Conservation (phyloP, 1,140 invertebrate species). For the Drosophila varians region DNA sequence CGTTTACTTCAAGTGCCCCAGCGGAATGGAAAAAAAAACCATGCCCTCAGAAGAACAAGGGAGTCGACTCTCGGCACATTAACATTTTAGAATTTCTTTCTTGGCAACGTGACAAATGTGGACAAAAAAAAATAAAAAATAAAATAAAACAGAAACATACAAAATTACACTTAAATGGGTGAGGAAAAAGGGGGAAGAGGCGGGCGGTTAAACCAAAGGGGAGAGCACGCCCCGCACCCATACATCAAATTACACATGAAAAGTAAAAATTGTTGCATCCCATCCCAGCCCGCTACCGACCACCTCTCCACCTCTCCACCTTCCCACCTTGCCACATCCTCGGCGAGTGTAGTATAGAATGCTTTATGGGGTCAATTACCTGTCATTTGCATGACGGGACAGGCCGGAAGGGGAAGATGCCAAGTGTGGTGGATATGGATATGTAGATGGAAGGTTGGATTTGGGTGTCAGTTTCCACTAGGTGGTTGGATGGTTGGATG, state of each 20-base stretch:
- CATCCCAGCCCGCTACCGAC: background rate
- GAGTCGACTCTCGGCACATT: constrained; percentile 61
- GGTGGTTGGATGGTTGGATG: constrained; percentile 11
- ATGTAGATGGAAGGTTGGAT: constrained; percentile 14
- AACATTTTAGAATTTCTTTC: constrained; percentile 72
- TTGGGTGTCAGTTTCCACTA: constrained; percentile 67
- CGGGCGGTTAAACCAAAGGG: constrained; percentile 8
- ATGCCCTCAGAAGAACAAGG: constrained; percentile 20
- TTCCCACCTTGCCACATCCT: background rate
- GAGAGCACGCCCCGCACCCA: constrained; percentile 28
- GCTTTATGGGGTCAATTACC: constrained; percentile 80
- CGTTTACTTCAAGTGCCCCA: constrained; percentile 44
- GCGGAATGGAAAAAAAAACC: constrained; percentile 11
- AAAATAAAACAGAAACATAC: constrained; percentile 44
- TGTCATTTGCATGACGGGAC: constrained; percentile 77
- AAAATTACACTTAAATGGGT: constrained; percentile 73
- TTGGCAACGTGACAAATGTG: constrained; percentile 72
- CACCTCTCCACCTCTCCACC: background rate
- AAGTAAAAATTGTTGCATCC: constrained; percentile 78
- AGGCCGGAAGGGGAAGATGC: constrained; percentile 7
- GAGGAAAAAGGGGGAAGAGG: constrained; percentile 27
- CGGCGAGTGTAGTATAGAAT: constrained; percentile 11
- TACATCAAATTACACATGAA: constrained; percentile 70
- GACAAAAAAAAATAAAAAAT: constrained; percentile 17
- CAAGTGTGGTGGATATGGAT: background rate